Conservation (phyloP, 2,888 invertebrate species). For the Athrips mouffetella region DNA sequence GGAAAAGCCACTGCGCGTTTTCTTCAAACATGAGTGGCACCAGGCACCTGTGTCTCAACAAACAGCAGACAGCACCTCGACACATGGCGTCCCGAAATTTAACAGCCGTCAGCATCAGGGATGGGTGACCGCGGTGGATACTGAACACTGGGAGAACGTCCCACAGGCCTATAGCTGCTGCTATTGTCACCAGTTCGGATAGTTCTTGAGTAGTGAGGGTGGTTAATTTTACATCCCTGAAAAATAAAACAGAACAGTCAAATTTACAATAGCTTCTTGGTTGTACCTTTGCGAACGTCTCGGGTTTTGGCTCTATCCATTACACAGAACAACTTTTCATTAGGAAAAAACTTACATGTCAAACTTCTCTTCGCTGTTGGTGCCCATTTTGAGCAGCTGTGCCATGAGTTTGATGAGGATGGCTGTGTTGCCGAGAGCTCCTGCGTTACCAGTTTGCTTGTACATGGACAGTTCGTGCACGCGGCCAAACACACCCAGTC, state of each 20-base stretch:
- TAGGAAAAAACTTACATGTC: constrained; percentile 49
- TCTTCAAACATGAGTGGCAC: constrained; percentile 60
- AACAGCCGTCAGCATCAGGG: constrained; percentile 49
- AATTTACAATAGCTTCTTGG: too few species aligned
- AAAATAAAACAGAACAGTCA: too few species aligned
- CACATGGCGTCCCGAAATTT: constrained; percentile 50
- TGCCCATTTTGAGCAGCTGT: constrained; percentile 50
- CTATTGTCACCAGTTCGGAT: constrained; percentile 51
- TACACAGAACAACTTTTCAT: too few species aligned
- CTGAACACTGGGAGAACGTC: constrained; percentile 60
- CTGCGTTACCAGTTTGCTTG: constrained; percentile 45
- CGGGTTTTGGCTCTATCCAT: too few species aligned
- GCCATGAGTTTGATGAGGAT: constrained; percentile 59
- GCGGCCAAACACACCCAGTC: constrained; percentile 64
- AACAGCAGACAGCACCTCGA: constrained; percentile 53
- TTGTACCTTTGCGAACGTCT: too few species aligned
- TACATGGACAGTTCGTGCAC: constrained; percentile 57
- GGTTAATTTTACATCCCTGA: constrained; percentile 58
- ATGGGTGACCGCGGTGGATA: constrained; percentile 55
- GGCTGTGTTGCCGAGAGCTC: constrained; percentile 50
- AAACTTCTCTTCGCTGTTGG: constrained; percentile 50
- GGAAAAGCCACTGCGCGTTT: constrained; percentile 69
- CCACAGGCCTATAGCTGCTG: constrained; percentile 70
- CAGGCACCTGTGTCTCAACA: constrained; percentile 48
- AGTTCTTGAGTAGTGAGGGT: constrained; percentile 46